phyloP scores from a whole-genome alignment of 2,888 invertebrate genomes.

The Phorcus lineatus region DNA sequence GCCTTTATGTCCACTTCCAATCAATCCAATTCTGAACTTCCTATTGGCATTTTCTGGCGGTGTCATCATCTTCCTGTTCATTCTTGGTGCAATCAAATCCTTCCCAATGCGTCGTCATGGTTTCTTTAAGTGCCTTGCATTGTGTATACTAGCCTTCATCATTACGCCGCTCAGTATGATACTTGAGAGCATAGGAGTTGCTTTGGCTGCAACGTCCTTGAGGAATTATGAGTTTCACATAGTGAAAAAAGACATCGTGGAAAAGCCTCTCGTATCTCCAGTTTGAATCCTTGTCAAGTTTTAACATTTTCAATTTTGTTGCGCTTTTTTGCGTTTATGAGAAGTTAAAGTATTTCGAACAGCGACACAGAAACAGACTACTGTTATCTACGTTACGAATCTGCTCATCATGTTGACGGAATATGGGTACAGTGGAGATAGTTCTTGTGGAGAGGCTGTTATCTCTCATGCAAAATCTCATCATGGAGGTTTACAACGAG shows the following conservation, averaged over 20 bases:
- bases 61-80: slow-evolving; percentile 57
- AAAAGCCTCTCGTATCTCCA: background rate
- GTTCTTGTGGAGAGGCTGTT: no score
- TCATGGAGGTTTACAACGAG: no score
- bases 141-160: slow-evolving; percentile 41
- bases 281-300: background rate
- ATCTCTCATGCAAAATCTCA: no score
- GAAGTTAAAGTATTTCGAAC: no score
- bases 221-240: slow-evolving; percentile 58
- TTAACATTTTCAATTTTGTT: no score
- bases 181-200: slow-evolving; percentile 55
- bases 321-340: no score
- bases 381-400: no score
- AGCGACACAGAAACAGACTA: no score
- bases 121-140: slow-evolving; percentile 40
- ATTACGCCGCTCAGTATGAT: slow-evolving; percentile 41
- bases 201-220: slow-evolving; percentile 46
- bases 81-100: slow-evolving; percentile 62
- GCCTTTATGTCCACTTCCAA: slow-evolving; percentile 55
- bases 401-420: no score
- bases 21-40: slow-evolving; percentile 47
- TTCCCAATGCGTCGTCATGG: slow-evolving; percentile 56
- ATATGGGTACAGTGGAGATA: no score
- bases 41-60: slow-evolving; percentile 55
- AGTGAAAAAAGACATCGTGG: slow-evolving; percentile 52